phyloP scores from a whole-genome alignment of 1,140 invertebrate genomes.

The Drosophila lacertosa region DNA sequence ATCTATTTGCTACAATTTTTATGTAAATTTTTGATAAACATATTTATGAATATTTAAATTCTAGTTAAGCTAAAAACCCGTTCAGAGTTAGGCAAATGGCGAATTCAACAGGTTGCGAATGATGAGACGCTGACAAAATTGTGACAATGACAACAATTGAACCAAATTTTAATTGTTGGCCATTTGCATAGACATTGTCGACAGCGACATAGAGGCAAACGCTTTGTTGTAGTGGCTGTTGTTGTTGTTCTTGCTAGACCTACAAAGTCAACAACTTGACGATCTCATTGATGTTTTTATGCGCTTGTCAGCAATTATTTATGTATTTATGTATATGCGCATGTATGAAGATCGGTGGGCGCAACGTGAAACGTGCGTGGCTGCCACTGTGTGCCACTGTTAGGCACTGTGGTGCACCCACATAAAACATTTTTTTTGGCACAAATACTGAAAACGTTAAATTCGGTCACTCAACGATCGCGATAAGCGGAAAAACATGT shows the following conservation, averaged over 20 bases:
- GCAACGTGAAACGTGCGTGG: slow-evolving; percentile 59
- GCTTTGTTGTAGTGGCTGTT: slow-evolving; percentile 17
- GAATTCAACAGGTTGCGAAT: slow-evolving; percentile 49
- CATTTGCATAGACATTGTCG: slow-evolving; percentile 62
- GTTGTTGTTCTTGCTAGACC: slow-evolving; percentile 10
- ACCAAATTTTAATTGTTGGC: slow-evolving; percentile 76
- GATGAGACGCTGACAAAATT: slow-evolving; percentile 47
- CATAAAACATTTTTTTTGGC: slow-evolving; percentile 70
- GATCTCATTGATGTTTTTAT: slow-evolving; percentile 65
- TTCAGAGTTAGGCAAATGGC: slow-evolving; percentile 16
- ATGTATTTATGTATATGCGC: slow-evolving; percentile 44
- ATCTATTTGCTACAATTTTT: too few relatives aligned
- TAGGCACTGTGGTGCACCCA: slow-evolving; percentile 59
- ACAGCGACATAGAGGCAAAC: not conserved
- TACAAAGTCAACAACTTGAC: slow-evolving; percentile 55
- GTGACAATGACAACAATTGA: slow-evolving; percentile 65
- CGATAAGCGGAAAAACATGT: slow-evolving; percentile 68
- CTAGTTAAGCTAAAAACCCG: slow-evolving; percentile 7
- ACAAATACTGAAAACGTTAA: slow-evolving; percentile 47
- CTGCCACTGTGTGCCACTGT: slow-evolving; percentile 26
- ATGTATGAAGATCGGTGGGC: slow-evolving; percentile 34
- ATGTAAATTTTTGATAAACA: too few relatives aligned
- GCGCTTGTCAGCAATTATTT: slow-evolving; percentile 61
- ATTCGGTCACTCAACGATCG: slow-evolving; percentile 53
- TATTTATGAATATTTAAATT: too few relatives aligned